Evolutionary conservation across 2,888 invertebrate genomes (phyloP), one percentile per base, ranked within the genome.

Genomic region (Amphipyra tragopoginis): DNA sequence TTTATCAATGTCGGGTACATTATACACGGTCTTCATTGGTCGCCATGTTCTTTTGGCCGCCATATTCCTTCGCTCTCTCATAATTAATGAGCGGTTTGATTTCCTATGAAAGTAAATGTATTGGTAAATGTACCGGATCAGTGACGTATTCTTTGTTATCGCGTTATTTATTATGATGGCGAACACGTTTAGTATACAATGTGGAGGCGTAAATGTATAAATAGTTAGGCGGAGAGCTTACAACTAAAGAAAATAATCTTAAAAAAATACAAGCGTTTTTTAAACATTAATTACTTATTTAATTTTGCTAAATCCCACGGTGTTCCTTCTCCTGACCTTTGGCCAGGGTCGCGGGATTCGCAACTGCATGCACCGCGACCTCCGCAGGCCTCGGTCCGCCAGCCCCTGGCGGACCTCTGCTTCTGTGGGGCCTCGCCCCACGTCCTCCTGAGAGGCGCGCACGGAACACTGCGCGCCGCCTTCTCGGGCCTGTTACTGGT

Each of bases 21-120:
- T 77, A 54, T 82, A 80, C 76, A 69, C 60, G 71, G 72, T 73
- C 77, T 77, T 79, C 79, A 76, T 66, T 59, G 70, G 66, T 29
- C 29, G 29, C 29, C 29, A 29, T 29, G 7, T 29, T 7, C 29
- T 29, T 29, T 29, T 7, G 7, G 29, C 29, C 13, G 77, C 71
- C 56, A 75, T 77, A 65, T 76, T 77, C 83, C 72, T 70, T 80
- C 77, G 68, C 53, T 65, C 34, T 50, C 58, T 59, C 59, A 71
- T 74, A 74, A 79, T 79, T 78, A 79, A 79, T 77, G 75, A 62
- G 61, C 14, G 42, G 45, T 69, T 74, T 74, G 59, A 72, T 79
- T 73, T 67, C 52, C 65, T 68, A 65, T 68, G 60, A 66, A 69
- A 63, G 74, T 81, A 82, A 87, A 86, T 86, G 86, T 88, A 85